phyloP scores from a whole-genome alignment of 2,888 invertebrate genomes.

The Helobdella robusta region DNA sequence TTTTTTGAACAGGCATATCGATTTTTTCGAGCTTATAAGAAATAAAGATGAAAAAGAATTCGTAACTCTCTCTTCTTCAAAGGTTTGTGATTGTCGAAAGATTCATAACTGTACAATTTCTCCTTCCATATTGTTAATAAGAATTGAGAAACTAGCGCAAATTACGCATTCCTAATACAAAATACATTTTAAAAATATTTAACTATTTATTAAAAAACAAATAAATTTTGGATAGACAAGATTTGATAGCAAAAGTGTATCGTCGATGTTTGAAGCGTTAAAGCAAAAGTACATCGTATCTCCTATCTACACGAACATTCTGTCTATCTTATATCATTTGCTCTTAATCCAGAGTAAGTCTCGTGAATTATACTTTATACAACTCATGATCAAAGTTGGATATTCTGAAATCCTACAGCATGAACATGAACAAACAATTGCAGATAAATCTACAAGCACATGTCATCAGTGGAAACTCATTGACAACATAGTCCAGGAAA shows the following conservation, averaged over 20 bases:
- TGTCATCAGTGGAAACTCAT: constrained; percentile 73
- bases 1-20: constrained; percentile 65
- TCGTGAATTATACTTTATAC: not conserved
- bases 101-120: too few relatives aligned
- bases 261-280: constrained; percentile 80
- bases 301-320: constrained; percentile 75
- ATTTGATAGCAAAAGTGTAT: constrained; percentile 84
- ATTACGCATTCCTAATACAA: too few relatives aligned
- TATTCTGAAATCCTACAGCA: not conserved
- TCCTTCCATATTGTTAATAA: too few relatives aligned
- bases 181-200: too few relatives aligned
- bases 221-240: constrained; percentile 57
- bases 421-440: not conserved
- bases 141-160: too few relatives aligned
- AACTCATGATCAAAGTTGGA: not conserved
- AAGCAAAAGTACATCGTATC: constrained; percentile 80
- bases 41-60: constrained; percentile 91
- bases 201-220: not conserved
- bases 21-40: constrained; percentile 95
- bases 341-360: constrained; percentile 68
- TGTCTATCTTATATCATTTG: constrained; percentile 79
- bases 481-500: constrained; percentile 85
- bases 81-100: too few relatives aligned
- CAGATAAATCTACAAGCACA: constrained; percentile 47
- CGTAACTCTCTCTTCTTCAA: constrained; percentile 74